A percentile compares a stretch with the other conserved stretches of the same genome.
phyloP scores from a whole-genome alignment of 2,797 vertebrate species.

The Oreochromis mossambicus region DNA sequence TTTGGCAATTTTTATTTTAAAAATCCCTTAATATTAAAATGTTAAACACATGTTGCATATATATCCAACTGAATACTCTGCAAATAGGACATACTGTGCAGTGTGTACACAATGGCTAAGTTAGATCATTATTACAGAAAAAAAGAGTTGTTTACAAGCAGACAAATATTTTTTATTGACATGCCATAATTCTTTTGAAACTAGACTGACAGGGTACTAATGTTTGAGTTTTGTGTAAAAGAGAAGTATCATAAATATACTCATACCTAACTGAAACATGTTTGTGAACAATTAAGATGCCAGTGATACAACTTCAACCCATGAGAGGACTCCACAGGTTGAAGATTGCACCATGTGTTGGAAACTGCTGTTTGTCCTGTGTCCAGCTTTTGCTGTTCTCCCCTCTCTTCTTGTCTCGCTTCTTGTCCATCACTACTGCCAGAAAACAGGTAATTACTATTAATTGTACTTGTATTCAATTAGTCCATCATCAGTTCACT shows the following conservation, averaged over 20 bases:
- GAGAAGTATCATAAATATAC: not conserved
- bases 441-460: conserved; percentile 5
- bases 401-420: not conserved
- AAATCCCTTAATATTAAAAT: not conserved
- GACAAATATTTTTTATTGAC: not conserved
- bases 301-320: not conserved
- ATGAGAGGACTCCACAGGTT: not conserved
- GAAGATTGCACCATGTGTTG: not conserved
- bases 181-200: not conserved
- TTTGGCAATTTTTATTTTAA: not conserved
- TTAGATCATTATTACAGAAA: not conserved
- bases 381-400: not conserved
- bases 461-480: not conserved
- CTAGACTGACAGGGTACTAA: not conserved
- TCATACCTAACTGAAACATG: not conserved
- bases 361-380: conserved; percentile 5
- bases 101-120: not conserved
- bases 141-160: not conserved
- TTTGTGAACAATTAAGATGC: not conserved
- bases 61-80: not conserved
- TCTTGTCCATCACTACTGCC: not conserved
- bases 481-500: not conserved
- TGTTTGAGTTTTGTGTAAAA: not conserved
- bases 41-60: not conserved
- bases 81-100: not conserved